phyloP scores from a whole-genome alignment of 2,113 vertebrate genomes.

The Hippocampus guttulatus region DNA sequence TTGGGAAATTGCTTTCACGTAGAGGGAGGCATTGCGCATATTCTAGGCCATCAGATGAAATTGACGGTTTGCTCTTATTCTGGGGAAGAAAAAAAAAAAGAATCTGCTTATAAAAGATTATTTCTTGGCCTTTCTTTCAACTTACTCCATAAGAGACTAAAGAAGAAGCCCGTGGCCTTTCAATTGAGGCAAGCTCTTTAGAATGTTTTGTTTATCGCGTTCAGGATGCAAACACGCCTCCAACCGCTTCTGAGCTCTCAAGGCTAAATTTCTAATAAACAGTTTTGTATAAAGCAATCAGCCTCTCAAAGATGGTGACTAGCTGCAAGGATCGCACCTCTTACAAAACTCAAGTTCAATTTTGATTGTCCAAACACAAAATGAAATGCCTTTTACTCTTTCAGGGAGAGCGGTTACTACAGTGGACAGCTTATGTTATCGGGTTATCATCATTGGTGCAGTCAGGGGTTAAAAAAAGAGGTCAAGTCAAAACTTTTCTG shows the following conservation, averaged over 20 bases:
- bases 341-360: neutral
- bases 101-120: conserved; percentile 1
- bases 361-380: neutral
- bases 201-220: conserved; percentile 23
- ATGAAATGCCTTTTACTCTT: neutral
- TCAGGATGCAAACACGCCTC: conserved; percentile 46
- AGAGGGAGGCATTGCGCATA: neutral
- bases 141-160: neutral
- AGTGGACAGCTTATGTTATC: too few species aligned
- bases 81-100: neutral
- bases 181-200: conserved; percentile 22
- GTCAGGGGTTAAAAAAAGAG: too few species aligned
- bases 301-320: conserved; percentile 15
- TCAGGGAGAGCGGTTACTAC: too few species aligned
- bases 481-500: too few species aligned
- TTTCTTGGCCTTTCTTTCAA: neutral
- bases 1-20: conserved; percentile 4
- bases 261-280: conserved; percentile 55
- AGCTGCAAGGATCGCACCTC: conserved; percentile 3
- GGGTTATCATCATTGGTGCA: too few species aligned
- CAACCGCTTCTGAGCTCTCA: conserved; percentile 27
- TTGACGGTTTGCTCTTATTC: neutral
- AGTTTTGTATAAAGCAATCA: conserved; percentile 50
- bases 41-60: neutral
- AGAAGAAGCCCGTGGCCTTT: conserved; percentile 21